These are phyloP conservation scores for Chymomyza procnemis DNA, from an alignment of 2,888 invertebrate genomes.

Conservation along the genomic window DNA sequence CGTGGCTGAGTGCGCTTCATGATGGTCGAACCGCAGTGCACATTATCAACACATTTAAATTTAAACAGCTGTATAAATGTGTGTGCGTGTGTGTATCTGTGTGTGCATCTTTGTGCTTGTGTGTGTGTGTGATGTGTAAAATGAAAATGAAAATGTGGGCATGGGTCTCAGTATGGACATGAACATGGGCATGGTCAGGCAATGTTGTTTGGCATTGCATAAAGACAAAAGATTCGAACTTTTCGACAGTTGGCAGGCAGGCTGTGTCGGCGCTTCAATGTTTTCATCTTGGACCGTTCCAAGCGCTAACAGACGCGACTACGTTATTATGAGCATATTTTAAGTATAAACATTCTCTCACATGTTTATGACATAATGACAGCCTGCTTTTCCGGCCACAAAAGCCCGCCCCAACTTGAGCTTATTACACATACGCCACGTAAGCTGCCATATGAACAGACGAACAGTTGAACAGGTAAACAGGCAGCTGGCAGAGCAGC, in stretches of 20 bases:
- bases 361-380: conserved; percentile 69
- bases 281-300: conserved; percentile 3
- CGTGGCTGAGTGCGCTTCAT: background rate
- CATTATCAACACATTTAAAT: conserved; percentile 17
- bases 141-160: conserved; percentile 13
- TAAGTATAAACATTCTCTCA: conserved; percentile 47
- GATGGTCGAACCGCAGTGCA: background rate
- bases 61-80: conserved; percentile 1
- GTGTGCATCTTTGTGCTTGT: too few relatives aligned
- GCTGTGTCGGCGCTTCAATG: conserved; percentile 12
- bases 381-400: conserved; percentile 50
- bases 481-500: conserved; percentile 15
- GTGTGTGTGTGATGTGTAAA: conserved; percentile 6
- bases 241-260: conserved; percentile 28
- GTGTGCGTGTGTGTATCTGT: conserved; percentile 1
- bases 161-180: background rate
- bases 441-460: background rate
- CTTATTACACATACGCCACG: conserved; percentile 19
- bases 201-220: background rate
- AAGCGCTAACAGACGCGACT: background rate
- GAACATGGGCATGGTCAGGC: background rate
- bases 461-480: background rate
- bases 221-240: conserved; percentile 32
- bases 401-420: background rate
- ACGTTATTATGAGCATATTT: conserved; percentile 49